Evolutionary conservation across 35 echinoderm and acorn worm species (phyloP).

Genomic region (Amphiura filiformis): DNA sequence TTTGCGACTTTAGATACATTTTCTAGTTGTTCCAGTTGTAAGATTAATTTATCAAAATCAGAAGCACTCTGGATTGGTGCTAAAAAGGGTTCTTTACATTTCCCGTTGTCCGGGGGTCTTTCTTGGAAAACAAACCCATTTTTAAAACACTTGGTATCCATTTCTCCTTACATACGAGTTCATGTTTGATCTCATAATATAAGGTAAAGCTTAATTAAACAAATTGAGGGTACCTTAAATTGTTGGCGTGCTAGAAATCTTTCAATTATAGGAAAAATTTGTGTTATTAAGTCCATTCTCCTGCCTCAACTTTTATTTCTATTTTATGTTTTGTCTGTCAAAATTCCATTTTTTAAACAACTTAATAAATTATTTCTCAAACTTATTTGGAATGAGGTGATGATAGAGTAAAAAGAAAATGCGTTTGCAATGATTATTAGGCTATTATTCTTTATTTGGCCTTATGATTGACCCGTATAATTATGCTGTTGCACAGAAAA

Average conservation of each 20-base stretch:
- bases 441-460: background rate
- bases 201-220: background rate
- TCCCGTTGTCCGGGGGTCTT: background rate
- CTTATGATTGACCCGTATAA: background rate
- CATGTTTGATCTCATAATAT: background rate
- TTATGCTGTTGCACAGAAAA: too few species aligned
- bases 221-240: too few species aligned
- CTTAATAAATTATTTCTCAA: background rate
- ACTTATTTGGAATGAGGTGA: background rate
- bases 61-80: too few species aligned
- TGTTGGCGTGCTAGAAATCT: background rate
- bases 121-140: background rate
- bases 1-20: background rate
- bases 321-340: background rate
- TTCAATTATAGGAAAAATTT: background rate
- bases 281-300: background rate
- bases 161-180: background rate
- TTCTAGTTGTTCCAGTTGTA: background rate
- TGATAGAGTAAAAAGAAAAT: background rate
- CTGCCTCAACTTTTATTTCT: background rate
- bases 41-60: background rate
- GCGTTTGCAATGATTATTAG: background rate
- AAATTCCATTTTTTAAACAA: background rate
- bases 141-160: too few species aligned
- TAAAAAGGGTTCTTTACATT: too few species aligned